Conservation (phyloP, 2,797 vertebrate genomes). For the Apogon talboti region DNA sequence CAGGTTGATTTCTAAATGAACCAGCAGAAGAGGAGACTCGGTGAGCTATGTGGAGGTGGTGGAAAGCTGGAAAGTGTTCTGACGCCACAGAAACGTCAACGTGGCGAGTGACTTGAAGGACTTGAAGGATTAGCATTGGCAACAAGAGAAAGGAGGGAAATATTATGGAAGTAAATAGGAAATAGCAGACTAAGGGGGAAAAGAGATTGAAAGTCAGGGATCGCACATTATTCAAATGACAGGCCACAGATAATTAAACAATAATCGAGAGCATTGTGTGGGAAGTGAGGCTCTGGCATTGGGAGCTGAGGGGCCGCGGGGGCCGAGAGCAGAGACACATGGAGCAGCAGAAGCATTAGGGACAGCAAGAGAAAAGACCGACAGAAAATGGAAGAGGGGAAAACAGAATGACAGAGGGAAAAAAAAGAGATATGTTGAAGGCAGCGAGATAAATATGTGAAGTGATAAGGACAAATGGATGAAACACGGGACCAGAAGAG, state of each 20-base stretch:
- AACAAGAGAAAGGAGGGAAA: not conserved
- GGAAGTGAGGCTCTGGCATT: slow-evolving; percentile 53
- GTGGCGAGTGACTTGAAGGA: not conserved
- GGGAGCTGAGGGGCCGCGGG: slow-evolving; percentile 48
- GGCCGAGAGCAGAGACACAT: slow-evolving; percentile 47
- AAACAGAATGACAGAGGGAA: slow-evolving; percentile 27
- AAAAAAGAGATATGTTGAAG: slow-evolving; percentile 21
- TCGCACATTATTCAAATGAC: slow-evolving; percentile 66
- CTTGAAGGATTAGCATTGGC: not conserved
- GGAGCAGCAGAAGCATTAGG: slow-evolving; percentile 39
- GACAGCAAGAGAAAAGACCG: slow-evolving; percentile 12
- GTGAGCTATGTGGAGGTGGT: slow-evolving; percentile 30
- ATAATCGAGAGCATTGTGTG: slow-evolving; percentile 63
- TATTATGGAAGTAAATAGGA: not conserved
- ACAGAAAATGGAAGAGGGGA: slow-evolving; percentile 11
- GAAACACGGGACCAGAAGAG: slow-evolving; percentile 42
- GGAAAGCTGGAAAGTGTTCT: slow-evolving; percentile 8
- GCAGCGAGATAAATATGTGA: slow-evolving; percentile 19
- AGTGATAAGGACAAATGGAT: slow-evolving; percentile 35
- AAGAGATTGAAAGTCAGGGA: slow-evolving; percentile 39
- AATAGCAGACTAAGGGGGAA: slow-evolving; percentile 30
- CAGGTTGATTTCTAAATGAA: slow-evolving; percentile 50
- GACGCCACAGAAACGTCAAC: slow-evolving; percentile 15
- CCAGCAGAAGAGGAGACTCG: slow-evolving; percentile 28
- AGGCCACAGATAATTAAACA: slow-evolving; percentile 75